These are phyloP conservation scores for Cepaea hortensis DNA, from an alignment of 2,888 invertebrate species.

Conservation along the genomic window DNA sequence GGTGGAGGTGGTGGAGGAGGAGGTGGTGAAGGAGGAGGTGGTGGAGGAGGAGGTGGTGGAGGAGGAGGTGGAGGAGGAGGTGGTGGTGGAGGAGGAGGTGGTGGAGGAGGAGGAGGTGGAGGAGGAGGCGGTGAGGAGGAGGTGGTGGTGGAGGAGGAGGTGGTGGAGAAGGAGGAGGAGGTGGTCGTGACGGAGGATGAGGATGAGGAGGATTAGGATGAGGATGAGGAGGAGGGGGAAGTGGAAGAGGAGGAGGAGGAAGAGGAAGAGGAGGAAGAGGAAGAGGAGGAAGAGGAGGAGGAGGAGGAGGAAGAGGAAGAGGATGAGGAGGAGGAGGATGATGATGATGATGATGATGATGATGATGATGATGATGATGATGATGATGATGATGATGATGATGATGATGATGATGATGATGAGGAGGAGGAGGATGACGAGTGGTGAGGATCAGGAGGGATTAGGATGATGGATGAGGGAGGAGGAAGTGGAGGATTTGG, in stretches of 20 bases:
- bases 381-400: too few relatives aligned
- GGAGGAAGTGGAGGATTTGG: too few relatives aligned
- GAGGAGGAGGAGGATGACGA: too few relatives aligned
- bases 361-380: too few relatives aligned
- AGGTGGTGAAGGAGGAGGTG: background rate
- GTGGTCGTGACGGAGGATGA: too few relatives aligned
- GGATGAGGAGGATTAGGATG: background rate
- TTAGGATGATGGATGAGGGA: background rate
- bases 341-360: background rate
- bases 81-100: constrained; percentile 8
- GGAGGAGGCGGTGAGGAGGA: background rate
- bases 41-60: background rate
- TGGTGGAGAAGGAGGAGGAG: background rate
- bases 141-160: constrained; percentile 8
- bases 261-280: background rate
- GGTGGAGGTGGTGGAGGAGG: background rate
- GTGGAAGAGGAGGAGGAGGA: background rate
- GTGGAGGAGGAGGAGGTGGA: background rate
- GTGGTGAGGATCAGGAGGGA: background rate
- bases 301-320: background rate
- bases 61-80: background rate
- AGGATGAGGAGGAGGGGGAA: background rate
- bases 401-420: too few relatives aligned
- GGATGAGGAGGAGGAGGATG: background rate
- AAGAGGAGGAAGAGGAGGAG: background rate